A percentile compares a stretch with the other conserved stretches of the same genome.
phyloP scores from a whole-genome alignment of 2,888 invertebrate genomes.

The Torymus aiolomorphi region DNA sequence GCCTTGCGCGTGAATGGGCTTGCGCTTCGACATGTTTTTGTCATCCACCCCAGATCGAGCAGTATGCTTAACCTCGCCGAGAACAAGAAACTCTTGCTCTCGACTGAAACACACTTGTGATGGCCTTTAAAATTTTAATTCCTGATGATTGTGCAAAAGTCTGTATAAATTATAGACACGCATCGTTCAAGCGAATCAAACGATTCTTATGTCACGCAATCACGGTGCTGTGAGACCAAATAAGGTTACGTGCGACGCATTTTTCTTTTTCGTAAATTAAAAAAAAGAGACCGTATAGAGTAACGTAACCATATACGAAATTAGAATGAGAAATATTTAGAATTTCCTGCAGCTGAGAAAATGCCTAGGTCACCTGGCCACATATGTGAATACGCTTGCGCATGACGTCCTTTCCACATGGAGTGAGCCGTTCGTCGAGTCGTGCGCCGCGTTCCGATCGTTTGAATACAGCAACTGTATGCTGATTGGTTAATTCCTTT shows the following conservation, averaged over 20 bases:
- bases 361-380: too few species aligned
- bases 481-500: too few species aligned
- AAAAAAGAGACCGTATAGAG: too few species aligned
- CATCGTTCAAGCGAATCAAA: slow-evolving; percentile 20
- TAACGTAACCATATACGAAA: too few species aligned
- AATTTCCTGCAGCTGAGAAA: too few species aligned
- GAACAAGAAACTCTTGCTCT: not conserved
- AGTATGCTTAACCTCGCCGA: slow-evolving; percentile 32
- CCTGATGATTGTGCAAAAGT: slow-evolving; percentile 31
- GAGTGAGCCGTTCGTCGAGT: too few species aligned
- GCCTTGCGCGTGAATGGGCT: slow-evolving; percentile 10
- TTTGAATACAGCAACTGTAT: too few species aligned
- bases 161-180: not conserved
- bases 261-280: slow-evolving; percentile 6
- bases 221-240: not conserved
- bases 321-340: too few species aligned
- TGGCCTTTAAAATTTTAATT: slow-evolving; percentile 32
- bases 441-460: too few species aligned
- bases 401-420: too few species aligned
- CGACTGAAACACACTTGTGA: not conserved
- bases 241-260: slow-evolving; percentile 26
- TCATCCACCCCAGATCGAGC: not conserved
- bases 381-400: too few species aligned
- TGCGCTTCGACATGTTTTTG: slow-evolving; percentile 53
- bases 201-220: slow-evolving; percentile 10